A percentile compares a stretch with the other conserved stretches of the same genome.
These are phyloP conservation scores for Spialia ferax DNA, from an alignment of 2,888 invertebrate genomes.

Conservation along the genomic window DNA sequence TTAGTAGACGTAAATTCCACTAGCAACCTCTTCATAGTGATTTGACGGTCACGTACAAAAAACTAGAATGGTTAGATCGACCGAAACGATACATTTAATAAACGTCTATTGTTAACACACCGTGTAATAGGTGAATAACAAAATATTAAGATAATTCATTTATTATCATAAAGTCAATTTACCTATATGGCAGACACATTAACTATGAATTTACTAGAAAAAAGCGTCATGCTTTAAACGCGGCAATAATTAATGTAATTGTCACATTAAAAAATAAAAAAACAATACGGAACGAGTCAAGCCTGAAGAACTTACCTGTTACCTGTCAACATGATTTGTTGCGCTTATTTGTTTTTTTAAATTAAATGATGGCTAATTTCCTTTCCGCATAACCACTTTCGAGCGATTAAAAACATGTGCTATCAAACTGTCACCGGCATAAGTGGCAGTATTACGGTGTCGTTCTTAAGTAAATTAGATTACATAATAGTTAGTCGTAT, in stretches of 20 bases:
- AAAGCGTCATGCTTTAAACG: conserved; percentile 18
- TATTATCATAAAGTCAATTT: too few relatives aligned
- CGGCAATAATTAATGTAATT: conserved; percentile 21
- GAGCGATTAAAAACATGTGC: conserved; percentile 43
- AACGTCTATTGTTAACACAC: background rate
- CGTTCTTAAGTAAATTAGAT: background rate
- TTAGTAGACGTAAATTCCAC: conserved; percentile 53
- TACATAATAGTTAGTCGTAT: too few relatives aligned
- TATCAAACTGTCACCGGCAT: conserved; percentile 32
- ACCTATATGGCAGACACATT: too few relatives aligned
- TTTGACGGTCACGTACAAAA: conserved; percentile 26
- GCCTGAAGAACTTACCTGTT: conserved; percentile 32
- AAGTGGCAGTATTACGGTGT: conserved; percentile 11
- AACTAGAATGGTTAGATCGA: background rate
- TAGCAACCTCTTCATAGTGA: conserved; percentile 27
- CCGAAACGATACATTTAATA: background rate
- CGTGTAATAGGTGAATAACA: background rate
- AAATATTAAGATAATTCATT: conserved; percentile 9
- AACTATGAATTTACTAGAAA: conserved; percentile 5
- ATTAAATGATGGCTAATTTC: conserved; percentile 42
- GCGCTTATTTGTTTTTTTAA: conserved; percentile 34
- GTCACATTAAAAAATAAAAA: conserved; percentile 28
- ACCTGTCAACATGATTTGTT: conserved; percentile 33
- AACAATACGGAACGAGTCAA: conserved; percentile 24
- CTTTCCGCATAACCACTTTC: conserved; percentile 47